These are phyloP conservation scores for Drosophila burlai DNA, from an alignment of 1,140 invertebrate species.

Conservation along the genomic window DNA sequence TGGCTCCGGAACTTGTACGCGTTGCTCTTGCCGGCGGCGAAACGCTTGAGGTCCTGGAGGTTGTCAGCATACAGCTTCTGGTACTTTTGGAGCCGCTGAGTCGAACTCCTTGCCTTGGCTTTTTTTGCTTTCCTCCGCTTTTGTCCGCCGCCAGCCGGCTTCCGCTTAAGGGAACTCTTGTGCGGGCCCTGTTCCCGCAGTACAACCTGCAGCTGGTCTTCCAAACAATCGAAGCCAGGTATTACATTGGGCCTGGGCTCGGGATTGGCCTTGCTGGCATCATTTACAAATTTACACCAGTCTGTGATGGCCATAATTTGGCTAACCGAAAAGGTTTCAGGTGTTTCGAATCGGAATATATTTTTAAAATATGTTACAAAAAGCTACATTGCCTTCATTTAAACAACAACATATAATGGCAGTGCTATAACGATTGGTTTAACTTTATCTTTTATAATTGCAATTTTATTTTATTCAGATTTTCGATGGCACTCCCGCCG, in stretches of 20 bases:
- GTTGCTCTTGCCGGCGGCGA: not conserved
- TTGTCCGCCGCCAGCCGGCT: conserved; percentile 47
- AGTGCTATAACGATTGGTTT: not conserved
- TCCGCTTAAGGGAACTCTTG: conserved; percentile 20
- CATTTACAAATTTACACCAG: conserved; percentile 23
- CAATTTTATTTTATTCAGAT: conserved; percentile 87
- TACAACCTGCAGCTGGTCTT: conserved; percentile 6
- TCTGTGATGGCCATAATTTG: conserved; percentile 39
- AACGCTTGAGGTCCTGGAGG: not conserved
- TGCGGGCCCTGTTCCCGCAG: conserved; percentile 28
- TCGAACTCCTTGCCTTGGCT: not conserved
- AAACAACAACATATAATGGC: not conserved
- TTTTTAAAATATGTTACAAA: not conserved
- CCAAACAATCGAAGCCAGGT: conserved; percentile 25
- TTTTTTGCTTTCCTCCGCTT: not conserved
- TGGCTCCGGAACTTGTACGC: conserved; percentile 31
- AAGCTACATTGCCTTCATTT: not conserved
- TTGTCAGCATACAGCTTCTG: conserved; percentile 37
- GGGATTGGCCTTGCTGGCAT: not conserved
- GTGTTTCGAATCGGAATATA: not conserved
- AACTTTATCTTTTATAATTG: too few relatives aligned
- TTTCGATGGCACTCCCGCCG: conserved; percentile 98
- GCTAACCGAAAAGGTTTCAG: not conserved
- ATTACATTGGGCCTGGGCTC: conserved; percentile 1
- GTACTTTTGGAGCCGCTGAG: conserved; percentile 8